Evolutionary conservation across 2,797 vertebrate species (phyloP).

Genomic region (Periophthalmus magnuspinnatus): DNA sequence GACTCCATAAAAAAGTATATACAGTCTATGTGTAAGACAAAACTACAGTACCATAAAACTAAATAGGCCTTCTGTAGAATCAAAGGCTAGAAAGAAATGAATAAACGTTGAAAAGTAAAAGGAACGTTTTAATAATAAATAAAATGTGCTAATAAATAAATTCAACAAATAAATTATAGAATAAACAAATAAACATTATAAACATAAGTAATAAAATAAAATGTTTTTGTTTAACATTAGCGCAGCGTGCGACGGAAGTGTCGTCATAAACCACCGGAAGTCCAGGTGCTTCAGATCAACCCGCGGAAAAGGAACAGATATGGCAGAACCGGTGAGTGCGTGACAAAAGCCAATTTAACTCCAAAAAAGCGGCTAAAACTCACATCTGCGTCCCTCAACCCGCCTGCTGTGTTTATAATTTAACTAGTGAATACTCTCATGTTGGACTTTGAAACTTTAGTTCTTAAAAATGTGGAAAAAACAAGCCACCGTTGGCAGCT

Average conservation of each 20-base stretch:
- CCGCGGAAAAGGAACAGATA: background rate
- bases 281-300: background rate
- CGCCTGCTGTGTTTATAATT: background rate
- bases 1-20: too few species aligned
- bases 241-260: background rate
- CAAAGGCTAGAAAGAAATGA: too few species aligned
- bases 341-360: background rate
- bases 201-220: background rate
- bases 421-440: too few species aligned
- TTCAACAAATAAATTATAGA: too few species aligned
- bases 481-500: background rate
- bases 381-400: background rate
- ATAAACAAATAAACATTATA: too few species aligned
- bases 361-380: background rate
- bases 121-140: too few species aligned
- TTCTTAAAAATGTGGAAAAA: background rate
- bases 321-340: constrained; percentile 10
- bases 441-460: background rate
- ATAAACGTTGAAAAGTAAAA: too few species aligned
- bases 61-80: too few species aligned
- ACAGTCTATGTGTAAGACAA: too few species aligned
- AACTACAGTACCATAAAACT: too few species aligned
- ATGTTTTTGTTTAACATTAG: background rate
- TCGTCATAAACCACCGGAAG: background rate
- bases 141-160: too few species aligned